Evolutionary conservation across 2,888 invertebrate species (phyloP), one percentile per base, ranked within the genome.

Genomic region (Nycteola revayana): DNA sequence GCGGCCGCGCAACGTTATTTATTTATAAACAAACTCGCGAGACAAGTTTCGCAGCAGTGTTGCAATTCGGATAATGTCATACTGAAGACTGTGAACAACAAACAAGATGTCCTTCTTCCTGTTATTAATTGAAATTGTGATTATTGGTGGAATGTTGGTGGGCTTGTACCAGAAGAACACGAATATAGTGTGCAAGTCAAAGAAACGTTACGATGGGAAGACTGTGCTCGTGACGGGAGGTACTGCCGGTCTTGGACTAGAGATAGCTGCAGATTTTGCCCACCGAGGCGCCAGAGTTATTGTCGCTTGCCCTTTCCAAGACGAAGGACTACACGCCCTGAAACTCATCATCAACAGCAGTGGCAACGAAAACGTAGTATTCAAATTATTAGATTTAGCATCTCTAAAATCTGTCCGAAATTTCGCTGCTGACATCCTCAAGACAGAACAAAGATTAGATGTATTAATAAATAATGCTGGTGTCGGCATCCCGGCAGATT

Each of bases 391-490:
- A 14, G 94, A 96, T 65, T 75, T 96, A 10, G 91, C 93, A 1
- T 95, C 94, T 0, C 82, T 93, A 44, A 90, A 92, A 50, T 96
- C 95, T 0, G 90, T 96, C 3, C 90, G 96, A 9, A 91, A 92
- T 49, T 98, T 98, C 68, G 96, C 95, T 0, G 90, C 90, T 2
- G 93, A 94, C 37, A 91, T 98, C 14, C 88, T 93, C 11, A 89
- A 90, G 50, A 92, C 90, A 0, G 95, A 96, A 82, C 74, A 89
- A 3, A 90, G 91, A 66, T 73, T 97, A 32, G 94, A 97, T 72
- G 93, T 96, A 9, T 78, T 97, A n/a, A 90, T 97, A 25, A 96
- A 97, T 71, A 97, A 97, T 66, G 97, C 97, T 0, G 97, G 96
- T 1, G 94, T 94, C 0, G 92, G 94, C 27, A 84, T 90, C 0